phyloP scores from a whole-genome alignment of 2,113 vertebrate genomes.

The Nothoprocta pentlandii region DNA sequence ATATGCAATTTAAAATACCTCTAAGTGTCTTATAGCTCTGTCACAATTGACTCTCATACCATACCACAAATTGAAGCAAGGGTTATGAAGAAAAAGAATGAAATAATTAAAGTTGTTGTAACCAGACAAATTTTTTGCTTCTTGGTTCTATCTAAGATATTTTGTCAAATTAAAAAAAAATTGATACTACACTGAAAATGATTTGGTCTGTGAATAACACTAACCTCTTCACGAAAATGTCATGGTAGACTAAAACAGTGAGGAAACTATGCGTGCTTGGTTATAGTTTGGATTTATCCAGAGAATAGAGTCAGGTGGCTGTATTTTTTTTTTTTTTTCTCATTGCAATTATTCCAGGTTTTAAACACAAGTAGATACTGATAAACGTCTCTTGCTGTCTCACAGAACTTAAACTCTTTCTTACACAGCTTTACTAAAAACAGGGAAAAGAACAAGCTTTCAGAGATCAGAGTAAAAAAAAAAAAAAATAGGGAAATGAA shows the following conservation, averaged over 20 bases:
- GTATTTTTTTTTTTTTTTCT: not conserved
- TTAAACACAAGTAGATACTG: not conserved
- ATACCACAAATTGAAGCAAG: fast-evolving
- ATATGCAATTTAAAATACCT: not conserved
- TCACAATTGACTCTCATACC: not conserved
- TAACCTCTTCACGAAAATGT: not conserved
- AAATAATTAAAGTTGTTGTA: not conserved
- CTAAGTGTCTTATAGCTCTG: not conserved
- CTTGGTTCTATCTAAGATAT: not conserved
- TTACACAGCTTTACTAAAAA: not conserved
- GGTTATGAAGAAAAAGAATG: not conserved
- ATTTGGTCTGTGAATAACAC: not conserved
- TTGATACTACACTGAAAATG: not conserved
- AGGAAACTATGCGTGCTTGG: not conserved
- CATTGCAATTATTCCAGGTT: not conserved
- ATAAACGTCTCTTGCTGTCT: not conserved
- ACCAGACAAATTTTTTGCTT: not conserved
- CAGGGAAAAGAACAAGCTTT: not conserved
- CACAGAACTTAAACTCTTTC: not conserved
- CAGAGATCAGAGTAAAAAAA: not conserved
- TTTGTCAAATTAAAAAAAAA: not conserved
- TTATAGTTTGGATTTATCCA: not conserved
- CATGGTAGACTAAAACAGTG: not conserved
- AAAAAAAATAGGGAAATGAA: not conserved
- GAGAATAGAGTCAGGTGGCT: not conserved